Base-by-base conservation (phyloP, 2,797 vertebrate species). In the Oreochromis mossambicus region DNA sequence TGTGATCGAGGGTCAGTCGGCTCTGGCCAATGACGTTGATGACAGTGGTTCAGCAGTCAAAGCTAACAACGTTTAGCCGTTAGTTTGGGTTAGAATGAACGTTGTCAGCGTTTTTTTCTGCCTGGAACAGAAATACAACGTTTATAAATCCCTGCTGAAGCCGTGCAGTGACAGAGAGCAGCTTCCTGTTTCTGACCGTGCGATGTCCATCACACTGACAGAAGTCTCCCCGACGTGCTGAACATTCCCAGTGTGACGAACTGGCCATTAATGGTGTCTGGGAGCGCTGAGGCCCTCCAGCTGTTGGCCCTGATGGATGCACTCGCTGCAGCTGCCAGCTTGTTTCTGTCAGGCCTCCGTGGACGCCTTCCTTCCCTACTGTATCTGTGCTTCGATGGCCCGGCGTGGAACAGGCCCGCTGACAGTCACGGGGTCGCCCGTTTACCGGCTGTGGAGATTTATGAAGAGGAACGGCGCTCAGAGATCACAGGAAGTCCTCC, bases 261-360 rank as follows among this genome's bases (percentile, higher is more conserved):
- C 43, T 66, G 78, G 12, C 43, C 17, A 51, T 90, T 61, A 48
- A 43, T 58, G 83, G 61, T 38, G 52, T 80, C 77, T 24, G 85
- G 63, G 26, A 41, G 81, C 6, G 61, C 54, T 84, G 90, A 91
- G 54, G 50, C 50, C 26, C 17, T 43, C 17, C 89, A 94, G 91
- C 90, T 92, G 92, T 14, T 34, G 38, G 21, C 76, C 38, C 55
- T 21, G 56, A 58, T 34, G 76, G 36, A 50, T 36, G 82, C 86
- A 86, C 88, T 7, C 77, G 68, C 82, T 21, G 77, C 76, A 41
- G 79, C 80, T 61, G 70, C 26, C 79, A 46, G 77, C 78, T 86
- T 66, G 80, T 80, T 79, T 58, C 56, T 50, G 29, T 85, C 78
- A 36, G 41, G 19, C n/a, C 4, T n/a, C 54, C 5, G 51, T 77